Evolutionary conservation across 2,113 vertebrate genomes (phyloP), one percentile per base, ranked within the genome.

Genomic region (Hydropotes inermis): DNA sequence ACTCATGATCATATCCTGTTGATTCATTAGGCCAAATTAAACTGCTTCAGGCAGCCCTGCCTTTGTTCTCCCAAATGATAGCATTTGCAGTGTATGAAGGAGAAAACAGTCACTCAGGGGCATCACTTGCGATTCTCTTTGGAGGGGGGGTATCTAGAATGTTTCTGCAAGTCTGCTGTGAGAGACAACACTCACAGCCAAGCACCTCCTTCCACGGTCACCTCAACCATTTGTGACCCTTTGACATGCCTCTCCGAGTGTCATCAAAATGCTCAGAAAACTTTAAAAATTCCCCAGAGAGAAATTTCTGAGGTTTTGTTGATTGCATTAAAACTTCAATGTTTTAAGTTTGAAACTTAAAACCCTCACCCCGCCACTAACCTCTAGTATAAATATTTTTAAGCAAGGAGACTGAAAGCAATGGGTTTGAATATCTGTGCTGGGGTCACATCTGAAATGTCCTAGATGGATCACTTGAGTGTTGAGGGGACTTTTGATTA

Each of bases 1-100:
- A 96, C 86, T 96, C 94, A 87, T 91, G 45, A 94, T 91, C 79
- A 94, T 57, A 87, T 98, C 97, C 96, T 97, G 86, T 79, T 74
- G 76, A 86, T 95, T 90, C 90, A 10, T 78, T 23, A 64, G 97
- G 25, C 13, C 10, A 7, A 84, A 89, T 95, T 89, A 89, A 70
- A 39, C 36, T 88, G 82, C 88, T 55, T 90, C 67, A 79, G 89
- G 30, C 60, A 89, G 81, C 67, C 70, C 58, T 78, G 64, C 30
- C 82, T 57, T 61, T 95, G 52, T 83, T 78, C 55, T 93, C 45
- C 67, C 84, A 36, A 52, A 88, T 55, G 10, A 82, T 12, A 36
- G 33, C 25, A 43, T 36, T 89, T 12, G 7, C 57, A 4, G 28
- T 64, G 43, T 12, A 81, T 9, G 33, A 58, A 84, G 55, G 57